phyloP scores from a whole-genome alignment of 2,888 invertebrate genomes.

The Cheilosia pagana region DNA sequence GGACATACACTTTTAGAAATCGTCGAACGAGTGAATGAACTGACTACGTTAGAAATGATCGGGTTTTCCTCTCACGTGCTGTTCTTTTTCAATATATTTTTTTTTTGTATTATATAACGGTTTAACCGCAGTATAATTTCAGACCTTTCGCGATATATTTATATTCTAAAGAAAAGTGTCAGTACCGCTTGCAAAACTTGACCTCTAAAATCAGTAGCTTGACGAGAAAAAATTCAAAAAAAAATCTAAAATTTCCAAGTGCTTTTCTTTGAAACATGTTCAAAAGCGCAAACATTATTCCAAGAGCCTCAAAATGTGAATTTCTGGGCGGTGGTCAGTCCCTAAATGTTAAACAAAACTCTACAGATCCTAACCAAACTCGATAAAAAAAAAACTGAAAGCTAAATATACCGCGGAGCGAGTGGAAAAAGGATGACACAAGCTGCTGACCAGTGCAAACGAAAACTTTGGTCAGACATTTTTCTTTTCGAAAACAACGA shows the following conservation, averaged over 20 bases:
- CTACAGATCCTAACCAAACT: not conserved
- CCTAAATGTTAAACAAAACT: too few species aligned
- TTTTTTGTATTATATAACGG: conserved; percentile 23
- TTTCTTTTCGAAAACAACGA: not conserved
- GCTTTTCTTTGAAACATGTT: not conserved
- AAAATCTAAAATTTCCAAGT: not conserved
- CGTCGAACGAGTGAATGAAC: conserved; percentile 33
- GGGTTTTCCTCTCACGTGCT: not conserved
- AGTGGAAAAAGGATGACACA: conserved; percentile 14
- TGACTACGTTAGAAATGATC: conserved; percentile 25
- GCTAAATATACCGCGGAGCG: not conserved
- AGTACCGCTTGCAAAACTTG: not conserved
- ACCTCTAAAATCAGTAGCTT: not conserved
- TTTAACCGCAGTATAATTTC: conserved; percentile 7
- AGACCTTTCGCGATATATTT: conserved; percentile 1
- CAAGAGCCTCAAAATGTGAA: not conserved
- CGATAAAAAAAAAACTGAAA: not conserved
- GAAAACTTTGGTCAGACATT: not conserved
- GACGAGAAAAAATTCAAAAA: not conserved
- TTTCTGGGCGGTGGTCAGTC: conserved; percentile 29
- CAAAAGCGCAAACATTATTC: too few species aligned
- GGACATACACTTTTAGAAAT: conserved; percentile 30
- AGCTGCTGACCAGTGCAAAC: not conserved
- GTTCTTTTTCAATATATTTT: not conserved
- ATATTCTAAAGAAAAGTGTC: not conserved